Conservation (phyloP, 2,113 vertebrate species). For the Plecotus auritus region DNA sequence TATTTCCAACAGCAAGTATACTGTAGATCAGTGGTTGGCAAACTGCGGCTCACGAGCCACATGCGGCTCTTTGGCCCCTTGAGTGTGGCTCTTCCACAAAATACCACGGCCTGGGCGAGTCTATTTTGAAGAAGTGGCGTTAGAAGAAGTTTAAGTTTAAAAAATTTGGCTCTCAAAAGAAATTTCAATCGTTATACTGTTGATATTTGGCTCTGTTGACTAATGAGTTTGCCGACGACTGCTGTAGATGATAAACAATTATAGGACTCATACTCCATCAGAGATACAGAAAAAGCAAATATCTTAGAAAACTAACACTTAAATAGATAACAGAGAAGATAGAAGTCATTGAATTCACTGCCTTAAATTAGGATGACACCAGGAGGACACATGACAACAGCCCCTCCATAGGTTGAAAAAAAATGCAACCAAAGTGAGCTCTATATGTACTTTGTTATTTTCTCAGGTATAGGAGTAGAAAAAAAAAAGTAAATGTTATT, state of each 20-base stretch:
- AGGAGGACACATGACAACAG: not conserved
- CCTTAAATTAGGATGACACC: not conserved
- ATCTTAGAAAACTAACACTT: not conserved
- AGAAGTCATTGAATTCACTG: not conserved
- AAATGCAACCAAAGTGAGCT: not conserved
- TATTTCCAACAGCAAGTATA: slow-evolving; percentile 6
- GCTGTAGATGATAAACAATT: not conserved
- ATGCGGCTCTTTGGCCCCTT: no score
- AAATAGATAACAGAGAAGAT: not conserved
- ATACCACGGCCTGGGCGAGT: no score
- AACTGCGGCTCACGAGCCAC: no score
- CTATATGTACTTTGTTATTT: not conserved
- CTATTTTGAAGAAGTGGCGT: no score
- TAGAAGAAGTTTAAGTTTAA: no score
- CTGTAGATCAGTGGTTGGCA: not conserved
- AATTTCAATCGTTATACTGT: no score
- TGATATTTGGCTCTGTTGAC: no score
- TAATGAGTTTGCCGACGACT: no score
- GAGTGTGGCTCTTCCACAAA: no score
- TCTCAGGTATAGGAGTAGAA: not conserved
- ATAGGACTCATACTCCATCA: not conserved
- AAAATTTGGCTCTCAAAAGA: no score
- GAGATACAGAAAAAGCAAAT: not conserved
- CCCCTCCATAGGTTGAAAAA: not conserved
- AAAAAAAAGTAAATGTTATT: not conserved